Evolutionary conservation across 2,888 invertebrate species (phyloP).

Genomic region (Pantelozetes paolii): DNA sequence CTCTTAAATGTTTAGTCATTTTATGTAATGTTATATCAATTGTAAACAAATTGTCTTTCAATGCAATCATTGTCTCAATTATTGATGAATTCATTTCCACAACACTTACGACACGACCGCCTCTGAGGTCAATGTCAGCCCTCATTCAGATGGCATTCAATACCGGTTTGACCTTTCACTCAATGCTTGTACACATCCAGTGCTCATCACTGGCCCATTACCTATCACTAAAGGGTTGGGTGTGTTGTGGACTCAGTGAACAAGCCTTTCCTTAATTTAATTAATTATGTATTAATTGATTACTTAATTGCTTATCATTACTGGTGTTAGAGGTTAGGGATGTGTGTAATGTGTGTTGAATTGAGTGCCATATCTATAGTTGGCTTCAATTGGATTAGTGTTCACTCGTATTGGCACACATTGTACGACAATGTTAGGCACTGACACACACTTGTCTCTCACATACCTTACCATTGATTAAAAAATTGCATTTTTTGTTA

Average conservation of each 20-base stretch:
- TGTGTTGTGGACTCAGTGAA: too few relatives aligned
- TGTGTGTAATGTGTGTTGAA: background rate
- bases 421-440: background rate
- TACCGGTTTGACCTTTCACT: conserved; percentile 1
- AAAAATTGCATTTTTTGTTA: too few relatives aligned
- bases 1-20: too few relatives aligned
- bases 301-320: too few relatives aligned
- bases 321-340: too few relatives aligned
- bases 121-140: background rate
- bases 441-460: background rate
- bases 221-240: too few relatives aligned
- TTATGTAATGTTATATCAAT: too few relatives aligned
- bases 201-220: background rate
- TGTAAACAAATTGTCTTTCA: too few relatives aligned
- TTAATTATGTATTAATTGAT: too few relatives aligned
- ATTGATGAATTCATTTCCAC: too few relatives aligned
- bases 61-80: too few relatives aligned
- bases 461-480: background rate
- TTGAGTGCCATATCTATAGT: conserved; percentile 2
- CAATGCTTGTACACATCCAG: background rate
- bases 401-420: background rate
- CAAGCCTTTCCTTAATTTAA: too few relatives aligned
- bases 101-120: background rate
- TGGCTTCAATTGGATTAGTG: background rate
- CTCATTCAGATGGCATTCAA: background rate